Conservation (phyloP, 2,113 vertebrate species). For the Chlorodrepanis virens region DNA sequence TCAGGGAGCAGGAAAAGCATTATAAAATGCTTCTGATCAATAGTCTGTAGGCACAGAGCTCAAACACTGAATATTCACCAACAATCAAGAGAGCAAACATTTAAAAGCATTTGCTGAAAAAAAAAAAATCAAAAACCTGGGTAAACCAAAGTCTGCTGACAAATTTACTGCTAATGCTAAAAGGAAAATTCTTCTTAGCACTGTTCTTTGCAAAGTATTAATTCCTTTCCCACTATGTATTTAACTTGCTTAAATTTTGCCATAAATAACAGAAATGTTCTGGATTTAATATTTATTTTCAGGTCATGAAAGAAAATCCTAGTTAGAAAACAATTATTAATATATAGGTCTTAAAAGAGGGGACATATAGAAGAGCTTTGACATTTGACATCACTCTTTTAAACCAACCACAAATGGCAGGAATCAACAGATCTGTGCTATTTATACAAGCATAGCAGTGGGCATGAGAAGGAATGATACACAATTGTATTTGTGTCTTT, state of each 20-base stretch:
- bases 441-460: background rate
- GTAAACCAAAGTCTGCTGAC: background rate
- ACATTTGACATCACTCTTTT: background rate
- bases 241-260: background rate
- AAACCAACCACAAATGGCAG: background rate
- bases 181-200: background rate
- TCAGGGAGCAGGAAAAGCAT: background rate
- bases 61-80: background rate
- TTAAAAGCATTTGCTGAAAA: background rate
- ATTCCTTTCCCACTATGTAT: background rate
- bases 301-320: background rate
- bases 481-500: background rate
- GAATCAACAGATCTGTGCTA: background rate
- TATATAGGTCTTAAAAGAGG: background rate
- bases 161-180: background rate
- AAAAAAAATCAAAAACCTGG: background rate
- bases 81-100: constrained; percentile 10
- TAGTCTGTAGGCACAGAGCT: background rate
- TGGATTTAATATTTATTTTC: background rate
- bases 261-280: background rate
- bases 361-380: background rate
- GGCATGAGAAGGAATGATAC: background rate
- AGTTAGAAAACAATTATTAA: background rate
- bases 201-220: background rate
- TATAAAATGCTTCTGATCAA: constrained; percentile 31